These are phyloP conservation scores for Eidolon dupreanum DNA, from an alignment of 2,797 vertebrate genomes.

Conservation along the genomic window DNA sequence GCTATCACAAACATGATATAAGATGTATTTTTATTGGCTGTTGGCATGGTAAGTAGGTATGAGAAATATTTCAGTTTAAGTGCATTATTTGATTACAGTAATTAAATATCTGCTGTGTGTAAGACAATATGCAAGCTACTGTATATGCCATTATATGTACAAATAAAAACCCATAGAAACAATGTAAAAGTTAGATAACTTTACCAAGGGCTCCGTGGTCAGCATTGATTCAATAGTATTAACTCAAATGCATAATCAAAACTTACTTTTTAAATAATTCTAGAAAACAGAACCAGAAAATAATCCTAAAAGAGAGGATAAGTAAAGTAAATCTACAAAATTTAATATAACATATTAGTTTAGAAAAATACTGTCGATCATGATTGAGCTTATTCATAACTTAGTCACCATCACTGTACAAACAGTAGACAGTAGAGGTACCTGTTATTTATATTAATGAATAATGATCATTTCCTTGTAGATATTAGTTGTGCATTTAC, in stretches of 20 bases:
- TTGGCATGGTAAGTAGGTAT: not conserved
- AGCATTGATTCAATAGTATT: not conserved
- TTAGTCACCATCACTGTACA: not conserved
- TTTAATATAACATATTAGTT: not conserved
- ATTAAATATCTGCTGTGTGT: not conserved
- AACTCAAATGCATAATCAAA: not conserved
- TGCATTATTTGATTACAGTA: not conserved
- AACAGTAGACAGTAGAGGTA: not conserved
- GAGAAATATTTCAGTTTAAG: not conserved
- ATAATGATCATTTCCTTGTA: not conserved
- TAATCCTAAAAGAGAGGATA: not conserved
- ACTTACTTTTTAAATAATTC: constrained; percentile 22
- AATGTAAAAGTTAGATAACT: not conserved
- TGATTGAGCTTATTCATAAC: not conserved
- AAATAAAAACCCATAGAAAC: not conserved
- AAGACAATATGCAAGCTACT: not conserved
- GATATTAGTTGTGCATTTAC: not conserved
- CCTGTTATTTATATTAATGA: not conserved
- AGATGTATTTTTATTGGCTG: not conserved
- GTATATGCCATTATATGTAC: not conserved
- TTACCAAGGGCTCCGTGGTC: not conserved
- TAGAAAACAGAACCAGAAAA: constrained; percentile 27
- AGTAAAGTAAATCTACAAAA: not conserved
- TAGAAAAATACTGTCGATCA: not conserved
- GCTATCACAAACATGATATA: not conserved